Evolutionary conservation across 1,140 invertebrate genomes (phyloP), one percentile per base, ranked within the genome.

Genomic region (Trypoxylus dichotomus): DNA sequence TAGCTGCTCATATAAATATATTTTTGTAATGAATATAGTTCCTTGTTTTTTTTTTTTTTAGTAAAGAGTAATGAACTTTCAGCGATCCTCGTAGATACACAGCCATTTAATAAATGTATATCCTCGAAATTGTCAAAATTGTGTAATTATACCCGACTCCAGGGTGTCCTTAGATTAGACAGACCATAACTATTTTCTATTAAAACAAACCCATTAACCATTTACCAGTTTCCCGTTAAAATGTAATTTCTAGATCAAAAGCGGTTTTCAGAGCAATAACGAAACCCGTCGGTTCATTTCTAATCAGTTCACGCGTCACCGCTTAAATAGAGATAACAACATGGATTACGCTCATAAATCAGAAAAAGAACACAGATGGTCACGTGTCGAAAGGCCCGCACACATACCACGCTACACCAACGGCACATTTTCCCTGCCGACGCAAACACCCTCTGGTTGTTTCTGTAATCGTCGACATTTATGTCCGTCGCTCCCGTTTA

Each of bases 301-400:
- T 68, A 68, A 68, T 68, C 60, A 68, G 24, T 68, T 68, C 60
- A 68, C 60, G 60, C 60, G 60, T 68, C 60, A 29, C 60, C 60
- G 60, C 60, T 68, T 68, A 68, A 68, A 68, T 68, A 68, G 60
- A 68, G 60, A 68, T 68, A 68, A 68, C 60, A 68, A 29, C 60
- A 68, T 29, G 60, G 60, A 68, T 68, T 68, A 68, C 27, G 24
- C 19, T 68, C 60, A 68, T 68, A 68, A 68, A 68, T 68, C 60
- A 68, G 60, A 68, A 29, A 68, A 68, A 68, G 60, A 68, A 29
- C 60, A 68, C 60, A 68, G 60, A 68, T 68, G 60, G 60, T 68
- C 60, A 68, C 60, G 60, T 68, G 60, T 68, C 60, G 27, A 68
- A 68, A 68, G 60, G 27, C 21, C 24, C 60, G 60, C 60, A 68